phyloP scores from a whole-genome alignment of 2,797 vertebrate genomes.

The Gymnothorax reevesii region DNA sequence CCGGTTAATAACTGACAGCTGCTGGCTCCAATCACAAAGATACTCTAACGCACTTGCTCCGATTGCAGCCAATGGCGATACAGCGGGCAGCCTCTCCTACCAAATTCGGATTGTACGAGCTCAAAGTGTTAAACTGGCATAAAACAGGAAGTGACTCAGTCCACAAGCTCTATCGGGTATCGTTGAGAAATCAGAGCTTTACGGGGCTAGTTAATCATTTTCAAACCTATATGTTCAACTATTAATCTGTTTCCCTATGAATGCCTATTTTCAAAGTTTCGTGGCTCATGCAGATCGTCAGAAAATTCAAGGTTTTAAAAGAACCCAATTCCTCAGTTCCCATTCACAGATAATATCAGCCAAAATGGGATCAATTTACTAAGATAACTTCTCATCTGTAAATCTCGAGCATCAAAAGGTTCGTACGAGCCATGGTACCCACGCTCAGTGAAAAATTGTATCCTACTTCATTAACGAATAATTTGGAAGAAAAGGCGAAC shows the following conservation, averaged over 20 bases:
- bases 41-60: constrained; percentile 52
- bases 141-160: constrained; percentile 85
- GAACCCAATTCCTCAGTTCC: neutral
- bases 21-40: constrained; percentile 70
- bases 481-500: neutral
- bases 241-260: constrained; percentile 52
- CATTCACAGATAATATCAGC: neutral
- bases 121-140: constrained; percentile 68
- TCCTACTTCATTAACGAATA: neutral
- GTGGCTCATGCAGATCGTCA: too few relatives aligned
- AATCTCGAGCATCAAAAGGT: neutral
- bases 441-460: neutral
- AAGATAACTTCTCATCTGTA: neutral
- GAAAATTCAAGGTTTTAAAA: neutral
- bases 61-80: constrained; percentile 69
- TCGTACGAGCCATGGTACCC: neutral
- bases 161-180: constrained; percentile 73
- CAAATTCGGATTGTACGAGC: constrained; percentile 51
- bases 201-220: constrained; percentile 77
- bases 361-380: neutral
- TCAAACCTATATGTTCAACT: constrained; percentile 68
- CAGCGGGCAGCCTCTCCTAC: constrained; percentile 46
- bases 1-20: constrained; percentile 71
- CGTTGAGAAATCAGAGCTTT: constrained; percentile 58
- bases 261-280: neutral